Evolutionary conservation across 2,113 vertebrate genomes (phyloP), one percentile per base, ranked within the genome.

Genomic region (Triplophysa dalaica): DNA sequence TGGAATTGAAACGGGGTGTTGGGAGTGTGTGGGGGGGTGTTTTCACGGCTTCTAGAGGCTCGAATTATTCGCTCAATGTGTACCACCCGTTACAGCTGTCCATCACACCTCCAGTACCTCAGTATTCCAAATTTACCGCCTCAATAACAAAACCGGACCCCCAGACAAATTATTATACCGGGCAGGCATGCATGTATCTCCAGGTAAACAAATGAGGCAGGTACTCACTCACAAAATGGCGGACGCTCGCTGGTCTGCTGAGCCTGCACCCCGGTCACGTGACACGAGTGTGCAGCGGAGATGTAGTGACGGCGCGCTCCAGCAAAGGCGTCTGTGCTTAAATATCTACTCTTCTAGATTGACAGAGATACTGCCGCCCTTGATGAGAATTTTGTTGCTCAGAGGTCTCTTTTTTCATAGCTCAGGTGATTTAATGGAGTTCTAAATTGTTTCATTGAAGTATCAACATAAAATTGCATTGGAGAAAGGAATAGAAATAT

Each of bases 141-240:
- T 69, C 48, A 41, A 21, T 81, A 70, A 45, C 52, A 64, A 24
- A 56, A 24, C 45, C 4, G 21, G 33, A 38, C 4, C 38, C 12
- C 41, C 14, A 70, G 77, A 84, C 48, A 64, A 65, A 86, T 60
- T 65, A 77, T 75, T 38, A 60, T 8, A 8, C 24, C 33, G 48
- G 69, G 78, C 70, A 72, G 79, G 84, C 79, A 69, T 80, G n/a
- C 81, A 70, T 61, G 62, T 77, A 63, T 64, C 78, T 77, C 77
- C 87, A 91, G 88, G 90, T 90, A 89, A 90, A 92, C 86, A 90
- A 86, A 91, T 86, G 83, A 92, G 83, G 76, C 89, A 90, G 90
- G 90, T 92, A 90, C 85, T 88, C 75, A 85, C 90, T 87, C 72
- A 85, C 89, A 93, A 92, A 94, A 93, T 93, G 91, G 92, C 91